These are phyloP conservation scores for Caenorhabditis auriculariae DNA, from an alignment of 2,888 invertebrate genomes.

Conservation along the genomic window DNA sequence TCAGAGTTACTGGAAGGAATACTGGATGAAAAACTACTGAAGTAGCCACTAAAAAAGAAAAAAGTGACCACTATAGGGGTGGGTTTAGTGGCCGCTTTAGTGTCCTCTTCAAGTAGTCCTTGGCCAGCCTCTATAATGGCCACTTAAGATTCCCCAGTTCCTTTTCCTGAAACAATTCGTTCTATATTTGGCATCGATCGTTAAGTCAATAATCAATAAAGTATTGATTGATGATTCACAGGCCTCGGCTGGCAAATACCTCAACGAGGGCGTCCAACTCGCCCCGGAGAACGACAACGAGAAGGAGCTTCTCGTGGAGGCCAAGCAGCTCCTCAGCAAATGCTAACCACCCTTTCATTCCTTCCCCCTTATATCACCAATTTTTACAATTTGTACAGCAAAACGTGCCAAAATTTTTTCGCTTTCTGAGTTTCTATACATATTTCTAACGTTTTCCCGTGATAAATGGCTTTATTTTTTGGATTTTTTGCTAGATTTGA, in stretches of 20 bases:
- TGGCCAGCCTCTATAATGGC: too few species aligned
- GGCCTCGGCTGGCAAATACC: conserved; percentile 40
- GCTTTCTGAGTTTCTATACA: not conserved
- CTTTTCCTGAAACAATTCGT: not conserved
- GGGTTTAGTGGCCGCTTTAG: too few species aligned
- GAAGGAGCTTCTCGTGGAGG: conserved; percentile 35
- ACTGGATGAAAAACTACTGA: too few species aligned
- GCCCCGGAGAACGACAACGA: conserved; percentile 37
- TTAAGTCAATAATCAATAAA: too few species aligned
- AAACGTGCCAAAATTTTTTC: not conserved
- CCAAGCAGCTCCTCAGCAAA: conserved; percentile 31
- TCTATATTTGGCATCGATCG: not conserved
- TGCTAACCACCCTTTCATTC: conserved; percentile 11
- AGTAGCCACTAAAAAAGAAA: too few species aligned
- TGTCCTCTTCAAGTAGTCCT: too few species aligned
- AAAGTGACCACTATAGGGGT: too few species aligned
- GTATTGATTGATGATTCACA: conserved; percentile 6
- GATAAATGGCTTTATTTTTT: not conserved
- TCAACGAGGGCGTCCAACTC: conserved; percentile 34
- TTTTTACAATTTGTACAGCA: too few species aligned
- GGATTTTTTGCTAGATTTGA: not conserved
- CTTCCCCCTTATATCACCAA: too few species aligned
- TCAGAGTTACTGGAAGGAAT: too few species aligned
- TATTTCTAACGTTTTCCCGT: not conserved
- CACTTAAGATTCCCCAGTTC: not conserved